phyloP scores from a whole-genome alignment of 1,140 invertebrate genomes.

The Streblospio benedicti region DNA sequence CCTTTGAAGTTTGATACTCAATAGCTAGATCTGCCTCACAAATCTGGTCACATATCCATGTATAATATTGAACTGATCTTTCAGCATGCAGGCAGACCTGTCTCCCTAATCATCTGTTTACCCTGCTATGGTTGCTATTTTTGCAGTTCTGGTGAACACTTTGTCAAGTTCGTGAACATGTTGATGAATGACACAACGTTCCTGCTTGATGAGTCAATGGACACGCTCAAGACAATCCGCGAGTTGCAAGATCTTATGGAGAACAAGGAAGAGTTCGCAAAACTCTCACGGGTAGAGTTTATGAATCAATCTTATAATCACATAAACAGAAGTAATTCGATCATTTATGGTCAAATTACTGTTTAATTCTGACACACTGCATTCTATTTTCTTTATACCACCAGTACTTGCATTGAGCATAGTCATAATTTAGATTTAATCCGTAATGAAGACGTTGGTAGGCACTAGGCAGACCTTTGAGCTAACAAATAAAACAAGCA shows the following conservation, averaged over 20 bases:
- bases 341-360: neutral
- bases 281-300: conserved; percentile 48
- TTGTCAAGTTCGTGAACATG: conserved; percentile 98
- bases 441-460: too few relatives aligned
- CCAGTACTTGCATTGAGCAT: too few relatives aligned
- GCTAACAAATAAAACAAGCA: too few relatives aligned
- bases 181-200: conserved; percentile 99
- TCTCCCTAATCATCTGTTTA: too few relatives aligned
- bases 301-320: neutral
- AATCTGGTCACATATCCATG: too few relatives aligned
- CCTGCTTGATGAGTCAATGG: conserved; percentile 87
- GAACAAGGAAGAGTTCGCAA: conserved; percentile 59
- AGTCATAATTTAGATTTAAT: too few relatives aligned
- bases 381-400: neutral
- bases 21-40: too few relatives aligned
- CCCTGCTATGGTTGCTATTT: conserved; percentile 3
- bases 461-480: too few relatives aligned
- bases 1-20: too few relatives aligned
- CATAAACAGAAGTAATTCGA: too few relatives aligned
- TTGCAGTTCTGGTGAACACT: conserved; percentile 60
- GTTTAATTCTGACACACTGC: neutral
- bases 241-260: conserved; percentile 84
- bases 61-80: too few relatives aligned
- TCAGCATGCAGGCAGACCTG: too few relatives aligned
- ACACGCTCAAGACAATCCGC: conserved; percentile 89